phyloP scores from a whole-genome alignment of 2,888 invertebrate species.

The Eulithis testata region DNA sequence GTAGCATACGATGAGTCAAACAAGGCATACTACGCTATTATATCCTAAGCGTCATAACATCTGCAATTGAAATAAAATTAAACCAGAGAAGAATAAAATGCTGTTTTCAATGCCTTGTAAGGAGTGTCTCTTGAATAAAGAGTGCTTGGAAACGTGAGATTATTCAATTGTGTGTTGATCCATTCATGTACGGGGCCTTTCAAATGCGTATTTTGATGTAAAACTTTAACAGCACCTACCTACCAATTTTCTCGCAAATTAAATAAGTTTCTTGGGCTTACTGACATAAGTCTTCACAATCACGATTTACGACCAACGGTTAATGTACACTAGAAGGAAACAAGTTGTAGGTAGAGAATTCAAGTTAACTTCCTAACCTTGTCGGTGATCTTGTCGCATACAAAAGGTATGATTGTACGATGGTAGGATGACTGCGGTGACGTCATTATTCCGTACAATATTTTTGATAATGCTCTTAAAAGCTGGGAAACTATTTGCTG shows the following conservation, averaged over 20 bases:
- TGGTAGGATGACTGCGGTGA: background rate
- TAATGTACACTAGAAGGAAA: background rate
- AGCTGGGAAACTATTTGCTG: too few relatives aligned
- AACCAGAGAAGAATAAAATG: slow-evolving; percentile 8
- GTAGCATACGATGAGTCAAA: slow-evolving; percentile 30
- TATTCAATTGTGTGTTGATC: slow-evolving; percentile 18
- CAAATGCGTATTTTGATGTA: background rate
- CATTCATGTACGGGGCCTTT: slow-evolving; percentile 2
- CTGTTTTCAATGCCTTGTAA: slow-evolving; percentile 15
- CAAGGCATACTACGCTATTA: slow-evolving; percentile 21
- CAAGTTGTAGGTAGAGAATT: slow-evolving; percentile 22
- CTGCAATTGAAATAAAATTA: slow-evolving; percentile 24
- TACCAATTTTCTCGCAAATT: background rate
- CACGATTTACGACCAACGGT: background rate
- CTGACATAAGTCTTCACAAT: background rate
- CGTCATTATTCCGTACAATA: background rate
- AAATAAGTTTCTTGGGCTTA: background rate
- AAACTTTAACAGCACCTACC: background rate
- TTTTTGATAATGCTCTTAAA: background rate
- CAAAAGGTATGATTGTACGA: slow-evolving; percentile 19
- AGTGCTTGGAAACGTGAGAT: slow-evolving; percentile 22
- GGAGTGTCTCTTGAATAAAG: slow-evolving; percentile 20
- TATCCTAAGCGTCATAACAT: slow-evolving; percentile 19
- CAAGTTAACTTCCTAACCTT: slow-evolving; percentile 30
- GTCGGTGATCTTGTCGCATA: slow-evolving; percentile 18